Percentiles rank a stretch among this genome's conserved stretches.
These are phyloP conservation scores for Drosophila micromelanica DNA, from an alignment of 1,140 invertebrate species.

Conservation along the genomic window DNA sequence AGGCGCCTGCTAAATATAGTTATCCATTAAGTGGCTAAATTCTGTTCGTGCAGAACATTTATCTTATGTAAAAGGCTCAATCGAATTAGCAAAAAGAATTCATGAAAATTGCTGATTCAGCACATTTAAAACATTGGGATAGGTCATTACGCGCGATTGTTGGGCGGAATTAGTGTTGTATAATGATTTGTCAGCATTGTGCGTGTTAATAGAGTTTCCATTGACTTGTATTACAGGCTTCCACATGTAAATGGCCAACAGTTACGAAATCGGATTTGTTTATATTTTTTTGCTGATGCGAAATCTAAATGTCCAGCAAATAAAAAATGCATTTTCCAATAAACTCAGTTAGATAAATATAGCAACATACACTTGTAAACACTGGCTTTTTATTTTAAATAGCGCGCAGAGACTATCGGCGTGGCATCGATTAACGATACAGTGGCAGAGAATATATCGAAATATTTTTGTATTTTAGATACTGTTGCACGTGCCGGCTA, in stretches of 20 bases:
- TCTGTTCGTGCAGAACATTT: background rate
- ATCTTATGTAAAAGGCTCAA: conserved; percentile 22
- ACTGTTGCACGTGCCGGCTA: background rate
- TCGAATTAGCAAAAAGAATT: conserved; percentile 18
- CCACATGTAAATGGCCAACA: background rate
- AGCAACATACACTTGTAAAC: background rate
- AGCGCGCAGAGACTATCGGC: background rate
- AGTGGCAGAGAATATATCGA: background rate
- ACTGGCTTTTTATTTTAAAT: background rate
- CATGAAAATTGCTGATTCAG: conserved; percentile 31
- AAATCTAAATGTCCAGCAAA: no score
- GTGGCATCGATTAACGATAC: conserved; percentile 5
- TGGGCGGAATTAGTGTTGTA: conserved; percentile 15
- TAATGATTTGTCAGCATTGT: background rate
- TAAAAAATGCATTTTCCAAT: background rate
- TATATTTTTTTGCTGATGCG: background rate
- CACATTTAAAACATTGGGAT: conserved; percentile 34
- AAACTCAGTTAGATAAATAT: background rate
- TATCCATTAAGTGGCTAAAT: conserved; percentile 44
- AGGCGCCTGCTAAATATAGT: conserved; percentile 37
- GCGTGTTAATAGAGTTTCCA: background rate
- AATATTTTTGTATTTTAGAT: background rate
- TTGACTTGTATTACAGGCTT: background rate
- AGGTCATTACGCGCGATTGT: conserved; percentile 20
- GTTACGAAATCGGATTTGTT: background rate